Percentiles rank a stretch among this genome's conserved stretches.
These are phyloP conservation scores for Aphaenogaster ashmeadi DNA, from an alignment of 1,140 invertebrate genomes.

Conservation along the genomic window DNA sequence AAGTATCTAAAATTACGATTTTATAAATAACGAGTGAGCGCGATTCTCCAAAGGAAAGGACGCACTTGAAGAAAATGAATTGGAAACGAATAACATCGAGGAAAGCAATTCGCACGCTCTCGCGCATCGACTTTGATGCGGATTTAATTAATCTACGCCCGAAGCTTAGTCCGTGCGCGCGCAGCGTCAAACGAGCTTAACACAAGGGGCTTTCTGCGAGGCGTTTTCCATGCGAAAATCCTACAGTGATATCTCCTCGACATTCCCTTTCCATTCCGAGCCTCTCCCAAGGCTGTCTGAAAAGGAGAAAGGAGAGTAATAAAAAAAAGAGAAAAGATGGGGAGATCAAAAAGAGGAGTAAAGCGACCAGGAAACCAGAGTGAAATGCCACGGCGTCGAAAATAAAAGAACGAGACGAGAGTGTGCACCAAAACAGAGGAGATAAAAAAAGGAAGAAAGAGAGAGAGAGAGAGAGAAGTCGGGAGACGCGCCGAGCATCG, in stretches of 20 bases:
- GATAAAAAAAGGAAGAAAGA: background rate
- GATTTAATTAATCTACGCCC: slow-evolving; percentile 59
- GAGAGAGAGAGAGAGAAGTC: background rate
- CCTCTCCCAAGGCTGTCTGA: slow-evolving; percentile 19
- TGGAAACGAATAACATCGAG: slow-evolving; percentile 61
- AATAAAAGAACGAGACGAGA: slow-evolving; percentile 35
- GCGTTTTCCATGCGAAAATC: slow-evolving; percentile 60
- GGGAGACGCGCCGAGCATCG: slow-evolving; percentile 25
- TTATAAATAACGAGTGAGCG: slow-evolving; percentile 44
- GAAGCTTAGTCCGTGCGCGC: slow-evolving; percentile 55
- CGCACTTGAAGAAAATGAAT: slow-evolving; percentile 58
- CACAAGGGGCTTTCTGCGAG: slow-evolving; percentile 43
- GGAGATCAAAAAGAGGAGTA: slow-evolving; percentile 19
- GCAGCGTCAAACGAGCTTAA: slow-evolving; percentile 61
- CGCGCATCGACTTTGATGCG: slow-evolving; percentile 62
- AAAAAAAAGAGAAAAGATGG: background rate
- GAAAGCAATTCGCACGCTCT: slow-evolving; percentile 60
- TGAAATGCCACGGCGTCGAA: slow-evolving; percentile 39
- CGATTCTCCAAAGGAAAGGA: slow-evolving; percentile 26
- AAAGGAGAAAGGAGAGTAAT: background rate
- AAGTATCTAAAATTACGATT: slow-evolving; percentile 27
- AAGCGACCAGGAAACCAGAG: slow-evolving; percentile 23
- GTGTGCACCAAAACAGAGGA: background rate
- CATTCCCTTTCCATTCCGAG: slow-evolving; percentile 22
- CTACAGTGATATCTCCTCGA: slow-evolving; percentile 48